A percentile compares a stretch with the other conserved stretches of the same genome.
Evolutionary conservation across 2,888 invertebrate genomes (phyloP).

Genomic region (Pimpla rufipes): DNA sequence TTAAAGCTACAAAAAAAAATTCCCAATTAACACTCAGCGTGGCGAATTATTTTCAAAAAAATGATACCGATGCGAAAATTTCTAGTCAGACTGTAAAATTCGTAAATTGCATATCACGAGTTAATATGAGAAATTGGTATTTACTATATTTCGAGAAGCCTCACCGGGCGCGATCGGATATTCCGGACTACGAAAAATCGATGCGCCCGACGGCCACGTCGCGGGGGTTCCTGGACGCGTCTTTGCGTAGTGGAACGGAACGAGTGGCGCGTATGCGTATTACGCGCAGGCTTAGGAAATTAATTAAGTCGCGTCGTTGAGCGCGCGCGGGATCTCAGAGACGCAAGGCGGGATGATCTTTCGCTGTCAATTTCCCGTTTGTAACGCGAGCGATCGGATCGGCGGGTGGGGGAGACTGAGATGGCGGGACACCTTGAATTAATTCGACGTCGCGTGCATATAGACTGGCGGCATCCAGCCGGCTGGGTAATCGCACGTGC

Average conservation of each 20-base stretch:
- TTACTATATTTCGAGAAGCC: too few species aligned
- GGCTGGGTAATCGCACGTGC: slow-evolving; percentile 8
- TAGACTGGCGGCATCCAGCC: slow-evolving; percentile 20
- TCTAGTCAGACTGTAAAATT: too few species aligned
- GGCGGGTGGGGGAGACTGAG: not conserved
- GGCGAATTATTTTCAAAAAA: too few species aligned
- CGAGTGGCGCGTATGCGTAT: not conserved
- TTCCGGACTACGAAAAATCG: too few species aligned
- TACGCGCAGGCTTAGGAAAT: slow-evolving; percentile 19
- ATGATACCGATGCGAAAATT: too few species aligned
- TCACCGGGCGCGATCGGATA: too few species aligned
- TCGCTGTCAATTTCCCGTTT: slow-evolving; percentile 70
- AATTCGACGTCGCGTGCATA: slow-evolving; percentile 45
- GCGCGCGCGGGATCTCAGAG: not conserved
- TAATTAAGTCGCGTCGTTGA: slow-evolving; percentile 56
- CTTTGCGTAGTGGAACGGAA: slow-evolving; percentile 25
- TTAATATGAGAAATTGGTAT: too few species aligned
- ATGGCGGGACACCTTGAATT: slow-evolving; percentile 41
- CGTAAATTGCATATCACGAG: too few species aligned
- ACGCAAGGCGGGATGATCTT: slow-evolving; percentile 37
- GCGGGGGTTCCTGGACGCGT: not conserved
- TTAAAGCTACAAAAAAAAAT: too few species aligned
- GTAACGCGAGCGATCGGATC: slow-evolving; percentile 42
- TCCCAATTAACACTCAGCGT: too few species aligned
- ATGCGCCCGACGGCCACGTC: not conserved